A percentile compares a stretch with the other conserved stretches of the same genome.
These are phyloP conservation scores for Drosophila flavopinicola DNA, from an alignment of 2,888 invertebrate genomes.

Conservation along the genomic window DNA sequence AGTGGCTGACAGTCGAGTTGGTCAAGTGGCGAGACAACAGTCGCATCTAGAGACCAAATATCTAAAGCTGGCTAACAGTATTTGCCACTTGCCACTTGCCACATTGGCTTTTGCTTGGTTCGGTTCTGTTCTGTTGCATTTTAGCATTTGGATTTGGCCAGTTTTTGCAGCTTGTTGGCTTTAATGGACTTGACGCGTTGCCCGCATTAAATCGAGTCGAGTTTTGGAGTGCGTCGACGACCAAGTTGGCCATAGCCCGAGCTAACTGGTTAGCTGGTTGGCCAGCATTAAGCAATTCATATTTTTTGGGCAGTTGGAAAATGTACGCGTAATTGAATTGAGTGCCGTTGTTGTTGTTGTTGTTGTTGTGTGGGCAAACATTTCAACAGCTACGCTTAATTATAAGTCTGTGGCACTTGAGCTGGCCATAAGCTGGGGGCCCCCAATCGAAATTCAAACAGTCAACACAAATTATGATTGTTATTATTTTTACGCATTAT, in stretches of 20 bases:
- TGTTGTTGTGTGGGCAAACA: constrained; percentile 61
- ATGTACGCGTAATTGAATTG: constrained; percentile 57
- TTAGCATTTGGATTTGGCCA: constrained; percentile 62
- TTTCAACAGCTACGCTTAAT: constrained; percentile 74
- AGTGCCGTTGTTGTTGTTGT: constrained; percentile 19
- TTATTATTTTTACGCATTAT: constrained; percentile 79
- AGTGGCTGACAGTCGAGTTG: constrained; percentile 29
- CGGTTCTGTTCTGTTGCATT: constrained; percentile 33
- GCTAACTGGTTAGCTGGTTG: constrained; percentile 32
- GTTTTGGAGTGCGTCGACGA: constrained; percentile 29
- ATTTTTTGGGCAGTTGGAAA: constrained; percentile 41
- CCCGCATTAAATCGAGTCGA: constrained; percentile 39
- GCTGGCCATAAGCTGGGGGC: constrained; percentile 45
- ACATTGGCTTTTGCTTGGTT: constrained; percentile 18
- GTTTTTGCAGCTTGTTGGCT: constrained; percentile 67
- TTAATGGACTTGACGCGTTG: constrained; percentile 62
- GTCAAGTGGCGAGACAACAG: constrained; percentile 64
- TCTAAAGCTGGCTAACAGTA: constrained; percentile 43
- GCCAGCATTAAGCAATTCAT: constrained; percentile 61
- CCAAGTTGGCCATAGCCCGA: constrained; percentile 36
- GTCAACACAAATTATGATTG: constrained; percentile 76
- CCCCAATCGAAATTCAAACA: constrained; percentile 52
- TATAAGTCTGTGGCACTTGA: constrained; percentile 59
- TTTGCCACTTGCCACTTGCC: constrained; percentile 65
- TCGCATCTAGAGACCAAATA: constrained; percentile 35